A percentile compares a stretch with the other conserved stretches of the same genome.
Conservation (phyloP, 1,140 invertebrate genomes). For the Papilio glaucus region DNA sequence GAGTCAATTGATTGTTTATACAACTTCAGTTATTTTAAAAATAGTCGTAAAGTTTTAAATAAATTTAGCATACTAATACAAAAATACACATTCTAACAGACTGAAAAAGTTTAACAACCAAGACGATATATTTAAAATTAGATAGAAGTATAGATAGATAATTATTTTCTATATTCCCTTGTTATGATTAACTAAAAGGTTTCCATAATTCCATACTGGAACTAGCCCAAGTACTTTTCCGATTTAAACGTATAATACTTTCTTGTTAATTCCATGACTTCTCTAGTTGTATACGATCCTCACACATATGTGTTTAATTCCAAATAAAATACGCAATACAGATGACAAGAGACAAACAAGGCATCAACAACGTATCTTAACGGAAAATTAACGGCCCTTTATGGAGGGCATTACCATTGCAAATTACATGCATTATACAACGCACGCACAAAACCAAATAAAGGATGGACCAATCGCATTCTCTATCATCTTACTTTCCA, state of each 20-base stretch:
- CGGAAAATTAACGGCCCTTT: slow-evolving; percentile 24
- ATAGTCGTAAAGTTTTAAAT: too few relatives aligned
- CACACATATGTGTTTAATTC: background rate
- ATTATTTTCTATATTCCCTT: background rate
- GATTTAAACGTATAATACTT: background rate
- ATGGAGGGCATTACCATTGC: slow-evolving; percentile 13
- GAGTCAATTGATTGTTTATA: too few relatives aligned
- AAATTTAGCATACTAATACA: too few relatives aligned
- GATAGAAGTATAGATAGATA: too few relatives aligned
- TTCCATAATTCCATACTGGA: background rate
- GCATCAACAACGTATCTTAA: background rate
- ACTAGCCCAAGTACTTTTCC: too few relatives aligned
- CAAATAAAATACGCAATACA: slow-evolving; percentile 15
- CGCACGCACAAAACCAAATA: background rate
- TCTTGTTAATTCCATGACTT: background rate
- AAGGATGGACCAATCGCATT: background rate
- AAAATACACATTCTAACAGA: too few relatives aligned
- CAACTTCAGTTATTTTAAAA: too few relatives aligned
- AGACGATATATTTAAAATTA: too few relatives aligned
- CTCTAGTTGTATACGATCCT: background rate
- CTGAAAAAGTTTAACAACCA: too few relatives aligned
- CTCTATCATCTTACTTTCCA: background rate
- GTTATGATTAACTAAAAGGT: background rate
- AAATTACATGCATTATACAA: slow-evolving; percentile 26
- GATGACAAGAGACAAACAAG: background rate